Evolutionary conservation across 2,888 invertebrate genomes (phyloP).

Genomic region (Hydroisotoma schaefferi): DNA sequence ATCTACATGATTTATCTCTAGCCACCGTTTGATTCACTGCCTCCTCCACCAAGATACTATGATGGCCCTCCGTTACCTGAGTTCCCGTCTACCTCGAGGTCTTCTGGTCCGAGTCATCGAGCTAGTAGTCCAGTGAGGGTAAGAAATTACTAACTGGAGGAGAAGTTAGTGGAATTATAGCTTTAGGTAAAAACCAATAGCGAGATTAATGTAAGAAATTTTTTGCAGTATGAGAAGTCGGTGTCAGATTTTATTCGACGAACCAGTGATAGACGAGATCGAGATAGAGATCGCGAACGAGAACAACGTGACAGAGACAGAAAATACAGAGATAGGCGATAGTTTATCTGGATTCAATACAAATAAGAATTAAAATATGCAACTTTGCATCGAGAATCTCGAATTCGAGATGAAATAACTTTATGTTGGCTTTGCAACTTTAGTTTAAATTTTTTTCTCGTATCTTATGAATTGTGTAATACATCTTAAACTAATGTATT

Average conservation of each 20-base stretch:
- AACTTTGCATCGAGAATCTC: no score
- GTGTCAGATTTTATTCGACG: slow-evolving; percentile 84
- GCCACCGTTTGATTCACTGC: slow-evolving; percentile 58
- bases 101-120: slow-evolving; percentile 53
- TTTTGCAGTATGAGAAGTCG: slow-evolving; percentile 64
- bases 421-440: no score
- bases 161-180: no score
- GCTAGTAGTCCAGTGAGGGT: slow-evolving; percentile 50
- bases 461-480: no score
- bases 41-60: slow-evolving; percentile 79
- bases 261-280: slow-evolving; percentile 62
- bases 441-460: no score
- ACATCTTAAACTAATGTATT: no score
- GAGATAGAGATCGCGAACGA: slow-evolving; percentile 57
- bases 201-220: not conserved
- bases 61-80: slow-evolving; percentile 73
- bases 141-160: no score
- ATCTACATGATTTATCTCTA: slow-evolving; percentile 16
- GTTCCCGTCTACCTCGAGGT: slow-evolving; percentile 61
- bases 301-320: slow-evolving; percentile 51
- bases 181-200: no score
- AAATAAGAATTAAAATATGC: no score
- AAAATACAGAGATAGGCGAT: slow-evolving; percentile 24
- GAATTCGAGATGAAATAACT: no score
- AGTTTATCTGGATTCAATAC: no score